A percentile compares a stretch with the other conserved stretches of the same genome.
Conservation (phyloP, 53 echinoderm and acorn worm species). For the Holothuria scabra region DNA sequence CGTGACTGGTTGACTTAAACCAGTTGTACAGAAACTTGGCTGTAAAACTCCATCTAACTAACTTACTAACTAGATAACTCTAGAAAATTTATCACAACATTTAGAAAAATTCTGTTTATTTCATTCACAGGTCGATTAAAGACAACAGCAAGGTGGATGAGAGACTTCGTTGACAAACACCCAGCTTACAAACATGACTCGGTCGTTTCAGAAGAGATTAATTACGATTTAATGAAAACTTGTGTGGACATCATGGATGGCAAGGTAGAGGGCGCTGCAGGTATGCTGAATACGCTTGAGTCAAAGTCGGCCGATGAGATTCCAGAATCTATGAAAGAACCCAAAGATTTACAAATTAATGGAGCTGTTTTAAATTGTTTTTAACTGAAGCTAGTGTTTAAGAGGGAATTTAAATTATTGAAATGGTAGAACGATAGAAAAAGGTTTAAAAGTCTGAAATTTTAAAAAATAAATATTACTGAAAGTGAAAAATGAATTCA, state of each 20-base stretch:
- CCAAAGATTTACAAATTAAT: constrained; percentile 25
- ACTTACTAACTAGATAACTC: too few relatives aligned
- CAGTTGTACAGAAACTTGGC: too few relatives aligned
- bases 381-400: too few relatives aligned
- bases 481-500: too few relatives aligned
- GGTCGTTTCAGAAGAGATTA: constrained; percentile 78
- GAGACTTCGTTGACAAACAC: constrained; percentile 78
- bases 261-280: constrained; percentile 52
- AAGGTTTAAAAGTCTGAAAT: too few relatives aligned
- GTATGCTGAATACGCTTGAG: constrained; percentile 61
- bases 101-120: too few relatives aligned
- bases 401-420: too few relatives aligned
- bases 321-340: constrained; percentile 63
- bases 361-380: background rate
- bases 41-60: too few relatives aligned
- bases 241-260: constrained; percentile 82
- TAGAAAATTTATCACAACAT: too few relatives aligned
- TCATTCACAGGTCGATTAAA: constrained; percentile 70
- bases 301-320: constrained; percentile 72
- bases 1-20: too few relatives aligned
- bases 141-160: constrained; percentile 82
- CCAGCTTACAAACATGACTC: constrained; percentile 96
- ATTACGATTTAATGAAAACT: constrained; percentile 79
- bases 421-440: too few relatives aligned
- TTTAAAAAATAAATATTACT: too few relatives aligned